A percentile compares a stretch with the other conserved stretches of the same genome.
Evolutionary conservation across 2,113 vertebrate species (phyloP).

Genomic region (Menura novaehollandiae): DNA sequence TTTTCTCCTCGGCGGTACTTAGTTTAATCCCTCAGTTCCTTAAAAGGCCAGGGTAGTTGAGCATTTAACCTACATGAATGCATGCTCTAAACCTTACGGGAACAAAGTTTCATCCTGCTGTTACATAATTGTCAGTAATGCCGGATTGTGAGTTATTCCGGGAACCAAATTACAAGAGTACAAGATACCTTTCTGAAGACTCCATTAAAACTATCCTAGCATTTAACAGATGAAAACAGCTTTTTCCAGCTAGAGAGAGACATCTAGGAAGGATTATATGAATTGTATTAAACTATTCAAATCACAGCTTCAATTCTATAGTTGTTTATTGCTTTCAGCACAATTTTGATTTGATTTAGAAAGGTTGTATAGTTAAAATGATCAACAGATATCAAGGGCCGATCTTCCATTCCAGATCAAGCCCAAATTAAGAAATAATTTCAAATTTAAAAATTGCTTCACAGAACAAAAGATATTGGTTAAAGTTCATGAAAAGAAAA

Average conservation of each 20-base stretch:
- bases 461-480: neutral
- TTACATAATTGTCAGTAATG: neutral
- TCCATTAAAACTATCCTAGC: neutral
- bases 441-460: neutral
- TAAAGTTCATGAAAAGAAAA: neutral
- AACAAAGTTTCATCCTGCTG: neutral
- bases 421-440: neutral
- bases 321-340: neutral
- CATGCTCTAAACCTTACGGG: neutral
- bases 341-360: neutral
- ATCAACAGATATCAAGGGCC: neutral
- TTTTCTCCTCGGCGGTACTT: neutral
- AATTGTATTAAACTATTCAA: neutral
- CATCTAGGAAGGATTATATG: neutral
- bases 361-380: neutral
- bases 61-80: neutral
- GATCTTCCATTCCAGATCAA: neutral
- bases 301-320: neutral
- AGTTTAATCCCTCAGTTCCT: neutral
- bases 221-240: neutral
- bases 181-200: neutral
- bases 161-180: neutral
- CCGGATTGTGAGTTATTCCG: slow-evolving; percentile 32
- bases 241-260: neutral
- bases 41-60: neutral